phyloP scores from a whole-genome alignment of 2,113 vertebrate species.

The Marcusenius ussheri region DNA sequence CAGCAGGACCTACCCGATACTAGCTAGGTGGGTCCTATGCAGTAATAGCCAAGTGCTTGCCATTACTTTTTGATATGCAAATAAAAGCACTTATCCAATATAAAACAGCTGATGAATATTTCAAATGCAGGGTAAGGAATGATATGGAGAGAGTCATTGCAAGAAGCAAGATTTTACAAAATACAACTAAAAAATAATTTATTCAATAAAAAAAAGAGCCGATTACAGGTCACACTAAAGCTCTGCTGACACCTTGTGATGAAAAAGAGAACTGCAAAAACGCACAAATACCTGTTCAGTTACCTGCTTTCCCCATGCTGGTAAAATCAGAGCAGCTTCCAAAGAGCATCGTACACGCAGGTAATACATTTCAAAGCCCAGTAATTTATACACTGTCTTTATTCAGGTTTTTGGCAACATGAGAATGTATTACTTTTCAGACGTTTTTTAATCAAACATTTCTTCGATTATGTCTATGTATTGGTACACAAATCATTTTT shows the following conservation, averaged over 20 bases:
- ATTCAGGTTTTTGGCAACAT: neutral
- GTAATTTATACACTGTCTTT: neutral
- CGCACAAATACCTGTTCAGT: neutral
- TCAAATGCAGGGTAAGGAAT: neutral
- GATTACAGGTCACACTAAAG: neutral
- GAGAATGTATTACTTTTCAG: neutral
- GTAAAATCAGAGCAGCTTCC: neutral
- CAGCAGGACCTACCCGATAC: neutral
- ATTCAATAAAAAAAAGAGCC: neutral
- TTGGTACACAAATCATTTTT: neutral
- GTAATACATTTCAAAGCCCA: neutral
- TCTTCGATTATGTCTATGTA: neutral
- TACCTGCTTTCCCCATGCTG: neutral
- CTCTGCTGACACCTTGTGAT: slow-evolving; percentile 7
- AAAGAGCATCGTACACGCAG: neutral
- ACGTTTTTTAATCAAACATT: neutral
- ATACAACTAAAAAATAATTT: neutral
- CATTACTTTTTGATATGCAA: neutral
- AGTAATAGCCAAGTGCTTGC: neutral
- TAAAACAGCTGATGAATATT: neutral
- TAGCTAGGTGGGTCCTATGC: neutral
- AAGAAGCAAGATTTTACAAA: neutral
- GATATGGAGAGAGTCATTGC: neutral
- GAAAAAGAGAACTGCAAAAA: neutral
- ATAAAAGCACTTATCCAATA: neutral